phyloP scores from a whole-genome alignment of 2,797 vertebrate species.

The Sparus aurata region DNA sequence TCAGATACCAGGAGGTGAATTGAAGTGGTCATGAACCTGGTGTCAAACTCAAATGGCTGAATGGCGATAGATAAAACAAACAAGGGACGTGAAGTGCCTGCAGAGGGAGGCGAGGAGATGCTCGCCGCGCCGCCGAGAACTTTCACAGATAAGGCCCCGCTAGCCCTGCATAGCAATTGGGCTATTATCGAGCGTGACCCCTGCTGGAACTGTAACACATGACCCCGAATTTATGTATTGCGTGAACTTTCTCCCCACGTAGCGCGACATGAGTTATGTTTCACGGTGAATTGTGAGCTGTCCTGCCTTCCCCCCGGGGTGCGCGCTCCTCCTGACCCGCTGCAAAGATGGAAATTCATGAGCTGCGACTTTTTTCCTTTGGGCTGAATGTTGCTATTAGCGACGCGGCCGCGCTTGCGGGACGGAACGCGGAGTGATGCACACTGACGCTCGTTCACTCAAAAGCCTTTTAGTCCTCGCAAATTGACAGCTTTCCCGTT shows the following conservation, averaged over 20 bases:
- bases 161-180: slow-evolving; percentile 68
- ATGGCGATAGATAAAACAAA: slow-evolving; percentile 83
- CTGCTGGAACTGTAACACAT: slow-evolving; percentile 65
- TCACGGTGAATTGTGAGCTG: slow-evolving; percentile 69
- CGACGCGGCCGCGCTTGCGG: slow-evolving; percentile 58
- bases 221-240: slow-evolving; percentile 76
- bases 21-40: slow-evolving; percentile 82
- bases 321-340: slow-evolving; percentile 53
- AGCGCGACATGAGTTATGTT: slow-evolving; percentile 70
- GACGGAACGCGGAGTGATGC: slow-evolving; percentile 27
- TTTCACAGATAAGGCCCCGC: slow-evolving; percentile 73
- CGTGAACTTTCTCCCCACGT: slow-evolving; percentile 69
- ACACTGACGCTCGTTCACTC: slow-evolving; percentile 38
- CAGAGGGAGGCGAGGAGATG: slow-evolving; percentile 49
- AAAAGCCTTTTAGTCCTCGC: slow-evolving; percentile 27
- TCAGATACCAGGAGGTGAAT: slow-evolving; percentile 82
- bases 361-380: slow-evolving; percentile 62
- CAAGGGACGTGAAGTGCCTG: slow-evolving; percentile 74
- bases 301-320: slow-evolving; percentile 60
- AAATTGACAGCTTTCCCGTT: slow-evolving; percentile 45
- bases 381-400: slow-evolving; percentile 64
- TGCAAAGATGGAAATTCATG: slow-evolving; percentile 63
- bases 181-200: slow-evolving; percentile 70
- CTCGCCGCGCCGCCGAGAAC: slow-evolving; percentile 47
- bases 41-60: slow-evolving; percentile 83